Percentiles rank a stretch among this genome's conserved stretches.
Evolutionary conservation across 2,113 vertebrate genomes (phyloP).

Genomic region (Silurus meridionalis): DNA sequence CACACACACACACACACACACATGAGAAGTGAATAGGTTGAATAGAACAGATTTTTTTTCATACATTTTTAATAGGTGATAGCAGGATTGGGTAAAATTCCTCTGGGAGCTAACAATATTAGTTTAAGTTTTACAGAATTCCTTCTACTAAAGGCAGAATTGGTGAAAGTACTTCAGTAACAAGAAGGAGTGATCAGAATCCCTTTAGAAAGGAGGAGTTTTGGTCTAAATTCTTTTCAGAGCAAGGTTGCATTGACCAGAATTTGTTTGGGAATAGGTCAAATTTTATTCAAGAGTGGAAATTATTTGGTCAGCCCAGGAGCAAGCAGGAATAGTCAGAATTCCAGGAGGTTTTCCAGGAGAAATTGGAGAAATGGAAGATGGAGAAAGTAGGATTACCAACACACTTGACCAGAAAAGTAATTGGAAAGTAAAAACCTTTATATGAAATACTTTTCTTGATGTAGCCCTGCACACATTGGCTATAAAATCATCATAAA

Average conservation of each 20-base stretch:
- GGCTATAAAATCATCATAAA: not conserved
- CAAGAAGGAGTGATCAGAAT: not conserved
- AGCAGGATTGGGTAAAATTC: too few relatives aligned
- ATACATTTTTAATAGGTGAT: too few relatives aligned
- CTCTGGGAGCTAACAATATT: not conserved
- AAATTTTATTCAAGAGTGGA: not conserved
- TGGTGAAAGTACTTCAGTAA: not conserved
- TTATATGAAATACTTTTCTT: not conserved
- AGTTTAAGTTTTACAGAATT: too few relatives aligned
- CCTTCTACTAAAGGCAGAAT: not conserved
- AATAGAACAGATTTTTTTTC: too few relatives aligned
- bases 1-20: constrained; percentile 30
- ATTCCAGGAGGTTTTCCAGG: too few relatives aligned
- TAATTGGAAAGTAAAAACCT: not conserved
- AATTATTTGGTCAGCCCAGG: not conserved
- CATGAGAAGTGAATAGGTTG: not conserved
- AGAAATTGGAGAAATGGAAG: too few relatives aligned
- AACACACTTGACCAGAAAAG: not conserved
- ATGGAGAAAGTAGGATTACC: not conserved
- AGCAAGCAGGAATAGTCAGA: not conserved
- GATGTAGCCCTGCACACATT: not conserved
- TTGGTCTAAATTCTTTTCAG: not conserved
- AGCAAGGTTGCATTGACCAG: not conserved
- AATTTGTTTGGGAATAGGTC: not conserved
- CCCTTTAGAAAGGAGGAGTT: not conserved